Conservation (phyloP, 2,797 vertebrate species). For the Heterohyrax brucei region DNA sequence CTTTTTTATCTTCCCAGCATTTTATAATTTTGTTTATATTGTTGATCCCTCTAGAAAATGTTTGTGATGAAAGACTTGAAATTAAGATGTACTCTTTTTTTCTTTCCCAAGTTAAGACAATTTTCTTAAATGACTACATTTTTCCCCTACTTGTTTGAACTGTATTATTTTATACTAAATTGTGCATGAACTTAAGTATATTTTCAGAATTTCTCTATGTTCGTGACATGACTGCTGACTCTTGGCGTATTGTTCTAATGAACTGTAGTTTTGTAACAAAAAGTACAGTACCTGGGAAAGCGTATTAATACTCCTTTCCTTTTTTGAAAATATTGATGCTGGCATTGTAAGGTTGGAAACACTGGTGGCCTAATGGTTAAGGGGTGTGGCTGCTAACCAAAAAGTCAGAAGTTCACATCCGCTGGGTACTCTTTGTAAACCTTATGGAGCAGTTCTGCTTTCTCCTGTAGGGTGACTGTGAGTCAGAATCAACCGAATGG, state of each 20-base stretch:
- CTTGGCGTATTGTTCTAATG: not conserved
- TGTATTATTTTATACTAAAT: not conserved
- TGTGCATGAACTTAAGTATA: not conserved
- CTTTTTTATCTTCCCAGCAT: not conserved
- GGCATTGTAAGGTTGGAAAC: not conserved
- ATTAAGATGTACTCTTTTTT: not conserved
- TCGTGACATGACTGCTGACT: not conserved
- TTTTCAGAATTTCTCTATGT: not conserved
- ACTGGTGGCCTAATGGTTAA: too few relatives aligned
- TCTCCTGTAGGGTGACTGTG: too few relatives aligned
- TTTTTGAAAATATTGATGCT: not conserved
- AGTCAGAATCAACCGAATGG: too few relatives aligned
- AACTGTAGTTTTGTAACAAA: not conserved
- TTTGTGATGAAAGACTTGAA: not conserved
- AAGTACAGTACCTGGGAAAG: not conserved
- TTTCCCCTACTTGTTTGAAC: not conserved
- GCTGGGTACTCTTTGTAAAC: too few relatives aligned
- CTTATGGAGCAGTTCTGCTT: too few relatives aligned
- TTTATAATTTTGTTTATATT: conserved; percentile 33
- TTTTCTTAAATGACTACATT: not conserved
- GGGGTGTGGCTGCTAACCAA: too few relatives aligned
- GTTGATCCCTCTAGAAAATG: not conserved
- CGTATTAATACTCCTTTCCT: not conserved
- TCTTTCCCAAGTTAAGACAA: not conserved
- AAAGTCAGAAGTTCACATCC: too few relatives aligned